phyloP scores from a whole-genome alignment of 2,888 invertebrate species.

The Hyposoter didymator region DNA sequence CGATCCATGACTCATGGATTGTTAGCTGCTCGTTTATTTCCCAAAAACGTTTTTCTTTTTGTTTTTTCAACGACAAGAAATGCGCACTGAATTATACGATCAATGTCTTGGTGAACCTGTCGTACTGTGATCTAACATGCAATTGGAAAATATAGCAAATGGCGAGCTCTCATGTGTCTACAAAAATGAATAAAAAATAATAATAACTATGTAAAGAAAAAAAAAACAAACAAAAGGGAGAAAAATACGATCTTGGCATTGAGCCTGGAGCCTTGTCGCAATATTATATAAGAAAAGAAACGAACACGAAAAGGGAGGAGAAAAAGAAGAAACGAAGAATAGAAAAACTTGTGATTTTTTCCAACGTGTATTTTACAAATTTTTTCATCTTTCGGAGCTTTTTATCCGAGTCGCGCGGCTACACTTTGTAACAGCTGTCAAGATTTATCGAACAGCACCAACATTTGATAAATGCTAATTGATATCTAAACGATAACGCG shows the following conservation, averaged over 20 bases:
- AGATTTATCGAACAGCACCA: slow-evolving; percentile 17
- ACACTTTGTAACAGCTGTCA: slow-evolving; percentile 53
- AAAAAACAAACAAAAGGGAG: not conserved
- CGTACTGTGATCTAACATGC: slow-evolving; percentile 6
- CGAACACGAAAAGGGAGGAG: not conserved
- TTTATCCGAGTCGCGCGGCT: slow-evolving; percentile 61
- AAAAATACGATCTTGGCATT: slow-evolving; percentile 37
- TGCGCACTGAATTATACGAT: not conserved
- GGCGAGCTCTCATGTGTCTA: not conserved
- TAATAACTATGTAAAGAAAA: slow-evolving; percentile 19
- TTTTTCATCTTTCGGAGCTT: slow-evolving; percentile 66
- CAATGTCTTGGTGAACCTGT: slow-evolving; percentile 34
- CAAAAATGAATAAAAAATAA: slow-evolving; percentile 11
- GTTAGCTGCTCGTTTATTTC: too few species aligned
- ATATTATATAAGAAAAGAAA: slow-evolving; percentile 48
- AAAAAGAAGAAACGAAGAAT: slow-evolving; percentile 16
- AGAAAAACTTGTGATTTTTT: slow-evolving; percentile 59
- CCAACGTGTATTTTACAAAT: slow-evolving; percentile 63
- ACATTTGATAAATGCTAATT: slow-evolving; percentile 38
- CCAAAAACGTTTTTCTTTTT: not conserved
- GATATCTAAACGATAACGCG: slow-evolving; percentile 51
- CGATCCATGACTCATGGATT: not conserved
- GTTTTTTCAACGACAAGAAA: not conserved
- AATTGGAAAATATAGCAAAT: slow-evolving; percentile 6
- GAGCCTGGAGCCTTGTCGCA: slow-evolving; percentile 56